Percentiles rank a stretch among this genome's conserved stretches.
These are phyloP conservation scores for Cyclargus thomasi DNA, from an alignment of 1,140 invertebrate genomes.

Conservation along the genomic window DNA sequence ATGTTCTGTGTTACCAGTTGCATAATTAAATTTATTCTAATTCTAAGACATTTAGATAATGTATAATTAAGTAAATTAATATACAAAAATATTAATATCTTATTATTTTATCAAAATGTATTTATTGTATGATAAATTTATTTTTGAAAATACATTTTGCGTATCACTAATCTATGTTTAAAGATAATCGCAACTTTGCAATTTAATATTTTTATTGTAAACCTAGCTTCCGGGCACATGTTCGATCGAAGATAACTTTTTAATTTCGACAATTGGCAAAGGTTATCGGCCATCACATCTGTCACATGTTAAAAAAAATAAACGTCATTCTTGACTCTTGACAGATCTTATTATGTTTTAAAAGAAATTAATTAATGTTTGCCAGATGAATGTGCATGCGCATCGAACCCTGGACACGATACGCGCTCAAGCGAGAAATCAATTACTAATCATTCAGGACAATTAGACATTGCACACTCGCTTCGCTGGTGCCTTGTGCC, in stretches of 20 bases:
- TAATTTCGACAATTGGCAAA: not conserved
- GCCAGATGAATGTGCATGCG: conserved; percentile 14
- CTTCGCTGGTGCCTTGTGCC: conserved; percentile 9
- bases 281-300: not conserved
- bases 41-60: no score
- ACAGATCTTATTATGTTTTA: conserved; percentile 21
- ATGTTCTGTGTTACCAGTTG: no score
- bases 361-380: conserved; percentile 20
- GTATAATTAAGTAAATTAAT: no score
- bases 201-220: not conserved
- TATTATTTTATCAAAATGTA: no score
- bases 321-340: not conserved
- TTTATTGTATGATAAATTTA: no score
- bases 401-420: conserved; percentile 9
- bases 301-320: not conserved
- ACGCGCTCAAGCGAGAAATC: conserved; percentile 20
- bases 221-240: not conserved
- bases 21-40: no score
- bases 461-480: conserved; percentile 23
- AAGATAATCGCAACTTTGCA: not conserved
- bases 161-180: not conserved
- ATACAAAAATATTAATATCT: no score
- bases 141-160: not conserved
- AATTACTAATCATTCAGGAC: conserved; percentile 22
- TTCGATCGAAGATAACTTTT: not conserved